Evolutionary conservation across 2,113 vertebrate genomes (phyloP), one percentile per base, ranked within the genome.

Genomic region (Poeciliopsis retropinna): DNA sequence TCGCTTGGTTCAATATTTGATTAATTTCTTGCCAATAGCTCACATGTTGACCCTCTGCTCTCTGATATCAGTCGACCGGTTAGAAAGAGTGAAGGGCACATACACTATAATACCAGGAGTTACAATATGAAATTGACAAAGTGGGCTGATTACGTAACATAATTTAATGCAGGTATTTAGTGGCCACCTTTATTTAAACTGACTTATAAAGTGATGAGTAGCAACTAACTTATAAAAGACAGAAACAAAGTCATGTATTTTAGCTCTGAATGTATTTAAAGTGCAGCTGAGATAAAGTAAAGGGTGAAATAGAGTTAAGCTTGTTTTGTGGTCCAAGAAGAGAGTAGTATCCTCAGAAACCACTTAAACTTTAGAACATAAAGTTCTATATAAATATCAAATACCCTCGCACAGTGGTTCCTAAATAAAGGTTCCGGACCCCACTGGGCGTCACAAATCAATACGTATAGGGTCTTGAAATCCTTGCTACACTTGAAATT

Each of bases 1-100:
- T 60, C 67, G 19, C 32, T 82, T 47, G 84, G 87, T 83, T 91
- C 87, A 84, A 89, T 90, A 90, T 75, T 89, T 91, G 88, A 93
- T 91, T 89, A 89, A 80, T 87, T 80, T 84, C 76, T 82, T 67
- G 75, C 31, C 64, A 82, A 87, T 79, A 85, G 74, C 41, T 19
- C 60, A 65, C 67, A 73, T 60, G 61, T 78, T 74, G 39, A 85
- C 80, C 83, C 73, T 70, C 60, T 79, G 81, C 80, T 78, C 66
- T 88, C 74, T 76, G 47, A 82, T 44, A 76, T 80, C 66, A 65
- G 80, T 30, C 69, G 75, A 84, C 65, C 51, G 60, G 67, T 83
- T 82, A 75, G 75, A 69, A 47, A 32, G 61, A 81, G 41, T 81
- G 61, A 76, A 90, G 79, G 74, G 83, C 66, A 77, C 60, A 57